Evolutionary conservation across 2,797 vertebrate species (phyloP).

Genomic region (Vespertilio murinus): DNA sequence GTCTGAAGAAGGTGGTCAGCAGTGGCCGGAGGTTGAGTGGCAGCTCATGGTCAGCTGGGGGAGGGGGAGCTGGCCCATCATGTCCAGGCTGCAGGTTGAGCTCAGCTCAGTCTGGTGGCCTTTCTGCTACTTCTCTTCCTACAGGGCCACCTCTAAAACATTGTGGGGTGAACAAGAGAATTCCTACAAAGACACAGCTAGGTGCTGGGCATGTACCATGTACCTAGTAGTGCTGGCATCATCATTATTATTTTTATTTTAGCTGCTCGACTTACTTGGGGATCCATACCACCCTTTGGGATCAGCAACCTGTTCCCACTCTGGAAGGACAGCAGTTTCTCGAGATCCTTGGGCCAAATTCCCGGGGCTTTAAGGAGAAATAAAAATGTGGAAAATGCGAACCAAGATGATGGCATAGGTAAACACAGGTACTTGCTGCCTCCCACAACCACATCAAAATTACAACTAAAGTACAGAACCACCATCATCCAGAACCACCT

Average conservation of each 20-base stretch:
- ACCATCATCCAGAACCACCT: too few relatives aligned
- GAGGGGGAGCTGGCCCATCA: neutral
- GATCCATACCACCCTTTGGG: too few relatives aligned
- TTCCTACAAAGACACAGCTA: neutral
- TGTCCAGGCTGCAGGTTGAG: neutral
- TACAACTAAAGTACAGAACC: too few relatives aligned
- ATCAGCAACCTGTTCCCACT: neutral
- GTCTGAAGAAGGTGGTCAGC: neutral
- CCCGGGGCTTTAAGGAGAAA: neutral
- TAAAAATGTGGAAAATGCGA: neutral
- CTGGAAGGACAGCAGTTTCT: neutral
- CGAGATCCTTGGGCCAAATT: neutral
- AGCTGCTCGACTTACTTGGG: neutral
- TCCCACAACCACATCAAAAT: too few relatives aligned
- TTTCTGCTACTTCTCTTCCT: neutral
- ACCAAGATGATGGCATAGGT: too few relatives aligned
- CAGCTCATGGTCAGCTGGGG: neutral
- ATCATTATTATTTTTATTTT: neutral
- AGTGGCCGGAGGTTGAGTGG: neutral
- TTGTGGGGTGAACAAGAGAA: neutral
- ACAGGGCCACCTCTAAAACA: neutral
- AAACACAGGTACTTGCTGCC: too few relatives aligned
- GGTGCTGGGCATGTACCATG: neutral
- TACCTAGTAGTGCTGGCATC: neutral
- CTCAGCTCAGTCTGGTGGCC: neutral